Conservation (phyloP, 2,113 vertebrate species). For the Oriolus oriolus region DNA sequence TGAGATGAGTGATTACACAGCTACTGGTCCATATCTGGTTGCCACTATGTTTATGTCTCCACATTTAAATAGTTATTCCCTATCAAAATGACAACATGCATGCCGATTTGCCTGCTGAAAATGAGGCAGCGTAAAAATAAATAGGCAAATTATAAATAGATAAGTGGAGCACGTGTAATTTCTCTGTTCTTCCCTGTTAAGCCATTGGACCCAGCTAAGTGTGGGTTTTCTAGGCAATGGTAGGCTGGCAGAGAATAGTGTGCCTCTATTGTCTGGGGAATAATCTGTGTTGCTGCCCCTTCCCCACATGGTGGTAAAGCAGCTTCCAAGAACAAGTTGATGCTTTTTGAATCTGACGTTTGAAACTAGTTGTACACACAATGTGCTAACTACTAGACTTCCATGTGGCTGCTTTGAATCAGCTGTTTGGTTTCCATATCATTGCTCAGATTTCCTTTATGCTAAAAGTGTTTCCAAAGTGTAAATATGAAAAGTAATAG, state of each 20-base stretch:
- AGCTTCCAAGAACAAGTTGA: background rate
- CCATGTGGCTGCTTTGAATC: background rate
- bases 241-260: background rate
- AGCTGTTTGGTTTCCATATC: background rate
- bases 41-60: background rate
- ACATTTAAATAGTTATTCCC: background rate
- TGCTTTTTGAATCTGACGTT: background rate
- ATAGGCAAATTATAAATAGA: background rate
- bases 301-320: background rate
- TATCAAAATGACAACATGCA: background rate
- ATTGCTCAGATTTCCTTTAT: background rate
- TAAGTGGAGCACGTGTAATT: background rate
- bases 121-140: background rate
- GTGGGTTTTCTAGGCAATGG: background rate
- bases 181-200: background rate
- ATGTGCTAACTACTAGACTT: background rate
- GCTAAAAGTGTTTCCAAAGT: background rate
- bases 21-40: background rate
- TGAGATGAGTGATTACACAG: background rate
- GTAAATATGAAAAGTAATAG: background rate
- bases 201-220: background rate
- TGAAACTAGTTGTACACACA: background rate
- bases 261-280: background rate
- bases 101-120: background rate
- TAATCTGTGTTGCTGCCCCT: background rate